phyloP scores from a whole-genome alignment of 92 coral and sea anemone species.

The Porites divaricata region DNA sequence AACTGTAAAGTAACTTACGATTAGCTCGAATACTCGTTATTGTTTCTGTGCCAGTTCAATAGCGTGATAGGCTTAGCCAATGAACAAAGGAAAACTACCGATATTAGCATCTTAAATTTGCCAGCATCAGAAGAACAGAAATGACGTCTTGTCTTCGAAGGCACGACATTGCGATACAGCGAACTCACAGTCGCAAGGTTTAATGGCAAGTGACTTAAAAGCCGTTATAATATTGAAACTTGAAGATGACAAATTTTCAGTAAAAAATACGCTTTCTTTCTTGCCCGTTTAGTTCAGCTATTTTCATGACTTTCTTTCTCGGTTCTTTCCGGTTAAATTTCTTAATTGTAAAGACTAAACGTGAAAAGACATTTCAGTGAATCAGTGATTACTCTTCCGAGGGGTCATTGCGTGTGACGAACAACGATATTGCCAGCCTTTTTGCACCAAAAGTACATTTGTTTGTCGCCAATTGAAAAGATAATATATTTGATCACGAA shows the following conservation, averaged over 20 bases:
- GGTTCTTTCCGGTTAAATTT: not conserved
- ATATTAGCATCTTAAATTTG: conserved; percentile 10
- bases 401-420: not conserved
- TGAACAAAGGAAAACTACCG: not conserved
- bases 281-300: no score
- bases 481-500: conserved; percentile 1
- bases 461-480: not conserved
- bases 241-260: not conserved
- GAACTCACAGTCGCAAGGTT: not conserved
- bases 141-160: conserved; percentile 5
- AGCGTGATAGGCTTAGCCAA: not conserved
- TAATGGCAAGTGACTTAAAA: not conserved
- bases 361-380: not conserved
- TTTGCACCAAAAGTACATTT: not conserved
- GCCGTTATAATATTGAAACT: conserved; percentile 16
- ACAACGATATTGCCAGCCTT: not conserved
- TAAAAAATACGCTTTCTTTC: not conserved
- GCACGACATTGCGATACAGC: not conserved
- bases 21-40: conserved; percentile 3
- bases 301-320: no score
- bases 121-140: not conserved
- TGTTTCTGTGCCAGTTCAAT: not conserved
- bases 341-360: not conserved
- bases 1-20: not conserved
- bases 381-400: not conserved